Conservation (phyloP, 2,113 vertebrate species). For the Oncorhynchus mykiss region DNA sequence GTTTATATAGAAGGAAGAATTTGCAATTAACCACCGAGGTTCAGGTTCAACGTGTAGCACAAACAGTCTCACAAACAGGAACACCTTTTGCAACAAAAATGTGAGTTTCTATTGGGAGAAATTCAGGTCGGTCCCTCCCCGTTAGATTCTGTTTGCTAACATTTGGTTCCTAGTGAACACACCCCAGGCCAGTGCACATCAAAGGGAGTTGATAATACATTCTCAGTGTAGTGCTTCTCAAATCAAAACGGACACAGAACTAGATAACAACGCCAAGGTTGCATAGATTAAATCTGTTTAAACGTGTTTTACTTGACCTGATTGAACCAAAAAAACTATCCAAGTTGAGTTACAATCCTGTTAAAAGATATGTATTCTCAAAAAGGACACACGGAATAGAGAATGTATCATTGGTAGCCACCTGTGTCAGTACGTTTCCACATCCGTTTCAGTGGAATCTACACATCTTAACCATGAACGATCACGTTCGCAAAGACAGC, state of each 20-base stretch:
- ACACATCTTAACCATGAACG: constrained; percentile 6
- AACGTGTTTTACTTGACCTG: constrained; percentile 52
- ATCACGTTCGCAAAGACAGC: constrained; percentile 11
- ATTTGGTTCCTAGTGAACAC: no score
- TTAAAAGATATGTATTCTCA: not conserved
- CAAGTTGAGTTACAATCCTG: constrained; percentile 19
- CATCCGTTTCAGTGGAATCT: not conserved
- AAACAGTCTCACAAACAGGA: no score
- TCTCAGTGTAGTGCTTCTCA: constrained; percentile 56
- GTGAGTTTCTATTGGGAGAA: no score
- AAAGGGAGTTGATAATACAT: constrained; percentile 39
- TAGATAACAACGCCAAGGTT: constrained; percentile 54
- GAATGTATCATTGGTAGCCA: not conserved
- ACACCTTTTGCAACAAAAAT: no score
- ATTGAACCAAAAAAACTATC: constrained; percentile 29
- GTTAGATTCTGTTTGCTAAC: no score
- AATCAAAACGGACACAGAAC: constrained; percentile 51
- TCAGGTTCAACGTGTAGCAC: no score
- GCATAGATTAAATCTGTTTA: constrained; percentile 67
- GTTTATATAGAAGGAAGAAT: no score
- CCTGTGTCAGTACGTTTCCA: not conserved
- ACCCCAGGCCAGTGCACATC: no score
- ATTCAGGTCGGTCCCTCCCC: no score
- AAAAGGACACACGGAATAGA: not conserved
- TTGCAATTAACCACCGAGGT: no score